A percentile compares a stretch with the other conserved stretches of the same genome.
phyloP scores from a whole-genome alignment of 2,888 invertebrate species.

The Leucoma salicis region DNA sequence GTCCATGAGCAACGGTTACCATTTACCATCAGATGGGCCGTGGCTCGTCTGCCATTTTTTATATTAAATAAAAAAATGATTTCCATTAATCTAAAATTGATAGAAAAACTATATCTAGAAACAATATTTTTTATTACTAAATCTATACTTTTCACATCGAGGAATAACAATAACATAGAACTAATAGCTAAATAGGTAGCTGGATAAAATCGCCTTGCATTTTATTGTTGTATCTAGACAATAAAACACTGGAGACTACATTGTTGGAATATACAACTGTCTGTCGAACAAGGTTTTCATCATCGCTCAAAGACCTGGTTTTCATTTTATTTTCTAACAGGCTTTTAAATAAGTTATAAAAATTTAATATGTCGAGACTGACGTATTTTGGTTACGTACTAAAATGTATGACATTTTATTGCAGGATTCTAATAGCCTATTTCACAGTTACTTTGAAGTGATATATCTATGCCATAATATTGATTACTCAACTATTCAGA shows the following conservation, averaged over 20 bases:
- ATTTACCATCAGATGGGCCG: no score
- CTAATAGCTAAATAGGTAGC: no score
- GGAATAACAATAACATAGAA: no score
- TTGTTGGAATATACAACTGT: constrained; percentile 8
- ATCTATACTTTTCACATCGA: no score
- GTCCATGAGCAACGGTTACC: no score
- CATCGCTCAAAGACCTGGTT: constrained; percentile 8
- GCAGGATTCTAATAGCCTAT: neutral
- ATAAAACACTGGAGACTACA: constrained; percentile 13
- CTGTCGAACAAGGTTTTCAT: constrained; percentile 8
- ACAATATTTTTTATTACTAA: no score
- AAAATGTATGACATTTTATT: neutral
- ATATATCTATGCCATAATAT: constrained; percentile 5
- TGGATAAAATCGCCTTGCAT: constrained; percentile 8
- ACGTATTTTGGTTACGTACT: neutral
- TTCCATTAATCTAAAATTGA: no score
- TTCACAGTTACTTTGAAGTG: constrained; percentile 4
- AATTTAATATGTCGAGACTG: neutral
- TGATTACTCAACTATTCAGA: neutral
- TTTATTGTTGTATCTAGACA: constrained; percentile 14
- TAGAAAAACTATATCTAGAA: no score
- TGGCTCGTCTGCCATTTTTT: no score
- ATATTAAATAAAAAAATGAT: no score
- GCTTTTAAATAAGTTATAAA: neutral
- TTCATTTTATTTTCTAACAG: neutral